A percentile compares a stretch with the other conserved stretches of the same genome.
phyloP scores from a whole-genome alignment of 2,888 invertebrate species.

The Eupelmus urozonus region DNA sequence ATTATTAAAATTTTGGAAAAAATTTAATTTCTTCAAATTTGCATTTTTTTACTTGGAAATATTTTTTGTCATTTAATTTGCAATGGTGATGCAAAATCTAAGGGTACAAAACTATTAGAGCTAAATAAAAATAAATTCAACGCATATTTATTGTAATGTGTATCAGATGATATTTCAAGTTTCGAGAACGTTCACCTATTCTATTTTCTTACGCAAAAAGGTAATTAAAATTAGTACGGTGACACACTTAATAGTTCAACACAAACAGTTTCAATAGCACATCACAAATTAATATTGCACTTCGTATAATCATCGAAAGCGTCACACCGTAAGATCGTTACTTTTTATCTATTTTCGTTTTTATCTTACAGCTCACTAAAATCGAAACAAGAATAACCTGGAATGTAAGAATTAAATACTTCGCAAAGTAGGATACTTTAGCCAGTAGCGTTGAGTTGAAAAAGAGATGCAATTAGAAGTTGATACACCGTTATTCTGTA shows the following conservation, averaged over 20 bases:
- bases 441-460: not conserved
- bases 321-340: not conserved
- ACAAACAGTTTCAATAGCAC: not conserved
- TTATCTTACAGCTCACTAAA: not conserved
- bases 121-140: too few species aligned
- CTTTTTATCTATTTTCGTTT: not conserved
- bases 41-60: too few species aligned
- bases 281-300: slow-evolving; percentile 36
- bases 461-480: not conserved
- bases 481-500: not conserved
- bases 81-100: too few species aligned
- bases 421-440: too few species aligned
- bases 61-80: too few species aligned
- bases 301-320: slow-evolving; percentile 5
- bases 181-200: not conserved
- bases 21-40: too few species aligned
- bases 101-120: too few species aligned
- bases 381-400: not conserved
- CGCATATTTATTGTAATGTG: too few species aligned
- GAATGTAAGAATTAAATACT: not conserved
- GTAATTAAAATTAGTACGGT: too few species aligned
- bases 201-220: slow-evolving; percentile 1
- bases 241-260: not conserved
- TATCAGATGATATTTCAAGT: too few species aligned
- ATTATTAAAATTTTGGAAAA: too few species aligned